A percentile compares a stretch with the other conserved stretches of the same genome.
Evolutionary conservation across 2,888 invertebrate genomes (phyloP).

Genomic region (Drosophila lacicola): DNA sequence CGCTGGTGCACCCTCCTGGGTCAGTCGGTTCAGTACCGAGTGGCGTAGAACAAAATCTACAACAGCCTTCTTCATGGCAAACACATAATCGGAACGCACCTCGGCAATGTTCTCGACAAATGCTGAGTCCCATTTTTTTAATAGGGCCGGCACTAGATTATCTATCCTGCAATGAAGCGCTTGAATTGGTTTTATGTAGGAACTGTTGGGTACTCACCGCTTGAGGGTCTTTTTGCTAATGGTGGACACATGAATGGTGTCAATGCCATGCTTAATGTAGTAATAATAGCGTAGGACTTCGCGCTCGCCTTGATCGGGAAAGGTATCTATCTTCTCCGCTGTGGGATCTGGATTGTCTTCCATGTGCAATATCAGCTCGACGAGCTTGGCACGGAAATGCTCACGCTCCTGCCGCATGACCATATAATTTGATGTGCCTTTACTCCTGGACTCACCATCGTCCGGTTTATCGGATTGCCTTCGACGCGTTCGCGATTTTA

Average conservation of each 20-base stretch:
- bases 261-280: constrained; percentile 95
- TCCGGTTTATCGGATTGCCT: constrained; percentile 72
- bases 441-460: constrained; percentile 80
- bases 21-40: constrained; percentile 84
- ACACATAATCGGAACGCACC: constrained; percentile 93
- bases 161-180: constrained; percentile 86
- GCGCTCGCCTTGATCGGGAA: constrained; percentile 88
- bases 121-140: constrained; percentile 88
- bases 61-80: constrained; percentile 95
- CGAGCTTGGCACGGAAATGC: constrained; percentile 92
- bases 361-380: constrained; percentile 89
- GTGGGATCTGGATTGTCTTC: constrained; percentile 82
- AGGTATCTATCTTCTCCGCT: constrained; percentile 60
- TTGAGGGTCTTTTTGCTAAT: constrained; percentile 90
- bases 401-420: constrained; percentile 91
- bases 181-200: not conserved
- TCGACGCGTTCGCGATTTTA: constrained; percentile 54
- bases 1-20: constrained; percentile 55
- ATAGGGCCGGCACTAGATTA: constrained; percentile 87
- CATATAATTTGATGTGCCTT: constrained; percentile 87
- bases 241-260: constrained; percentile 94
- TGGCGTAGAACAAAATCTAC: constrained; percentile 96
- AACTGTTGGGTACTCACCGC: constrained; percentile 83
- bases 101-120: constrained; percentile 89
- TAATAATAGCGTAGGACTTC: constrained; percentile 93